These are phyloP conservation scores for Laupala kohalensis DNA, from an alignment of 1,140 invertebrate species.

Conservation along the genomic window DNA sequence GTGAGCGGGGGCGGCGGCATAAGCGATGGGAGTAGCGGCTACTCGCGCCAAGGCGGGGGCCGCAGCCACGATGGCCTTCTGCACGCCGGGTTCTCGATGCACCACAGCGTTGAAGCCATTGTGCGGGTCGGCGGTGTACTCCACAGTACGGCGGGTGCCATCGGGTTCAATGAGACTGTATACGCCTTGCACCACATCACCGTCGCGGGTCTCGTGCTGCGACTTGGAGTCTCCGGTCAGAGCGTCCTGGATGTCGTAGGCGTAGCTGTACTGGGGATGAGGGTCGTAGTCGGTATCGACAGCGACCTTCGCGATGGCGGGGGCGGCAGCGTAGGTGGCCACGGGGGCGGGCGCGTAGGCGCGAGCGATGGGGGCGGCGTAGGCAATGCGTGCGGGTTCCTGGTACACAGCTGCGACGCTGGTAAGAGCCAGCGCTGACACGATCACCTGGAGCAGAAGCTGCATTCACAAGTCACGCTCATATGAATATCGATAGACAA, in stretches of 20 bases:
- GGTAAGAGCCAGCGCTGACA: not conserved
- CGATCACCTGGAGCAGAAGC: not conserved
- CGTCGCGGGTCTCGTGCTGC: slow-evolving; percentile 15
- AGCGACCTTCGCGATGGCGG: slow-evolving; percentile 15
- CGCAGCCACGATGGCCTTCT: slow-evolving; percentile 10
- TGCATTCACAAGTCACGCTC: not conserved
- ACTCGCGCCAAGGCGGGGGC: slow-evolving; percentile 16
- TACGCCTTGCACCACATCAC: slow-evolving; percentile 10
- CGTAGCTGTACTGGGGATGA: slow-evolving; percentile 12
- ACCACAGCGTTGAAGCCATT: too few relatives aligned
- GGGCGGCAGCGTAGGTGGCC: not conserved
- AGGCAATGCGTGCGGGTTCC: not conserved
- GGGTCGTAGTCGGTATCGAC: slow-evolving; percentile 15
- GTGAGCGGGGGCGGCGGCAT: slow-evolving; percentile 18
- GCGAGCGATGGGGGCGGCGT: slow-evolving; percentile 17
- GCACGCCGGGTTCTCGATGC: too few relatives aligned
- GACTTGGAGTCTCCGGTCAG: slow-evolving; percentile 22
- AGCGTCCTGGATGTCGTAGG: slow-evolving; percentile 18
- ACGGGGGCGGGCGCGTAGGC: slow-evolving; percentile 16
- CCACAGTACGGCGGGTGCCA: too few relatives aligned
- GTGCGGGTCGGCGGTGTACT: too few relatives aligned
- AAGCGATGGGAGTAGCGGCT: slow-evolving; percentile 11
- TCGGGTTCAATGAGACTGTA: too few relatives aligned
- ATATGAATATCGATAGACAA: too few relatives aligned
- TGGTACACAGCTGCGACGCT: not conserved